phyloP scores from a whole-genome alignment of 2,888 invertebrate species.

The Limenitis camilla region DNA sequence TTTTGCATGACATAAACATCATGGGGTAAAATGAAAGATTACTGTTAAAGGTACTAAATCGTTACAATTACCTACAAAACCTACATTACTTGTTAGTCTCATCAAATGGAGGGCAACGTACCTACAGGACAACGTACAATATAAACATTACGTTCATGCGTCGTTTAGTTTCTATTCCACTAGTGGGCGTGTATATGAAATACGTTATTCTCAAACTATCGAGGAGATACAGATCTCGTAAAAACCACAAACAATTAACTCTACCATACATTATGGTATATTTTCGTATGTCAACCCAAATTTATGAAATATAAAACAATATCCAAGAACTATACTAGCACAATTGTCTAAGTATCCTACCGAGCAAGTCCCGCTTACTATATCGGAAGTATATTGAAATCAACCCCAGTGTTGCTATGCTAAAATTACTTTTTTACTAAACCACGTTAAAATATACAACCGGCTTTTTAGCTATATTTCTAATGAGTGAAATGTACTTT shows the following conservation, averaged over 20 bases:
- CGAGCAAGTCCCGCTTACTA: slow-evolving; percentile 29
- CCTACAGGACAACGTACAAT: too few species aligned
- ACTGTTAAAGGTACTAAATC: slow-evolving; percentile 15
- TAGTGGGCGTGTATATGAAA: slow-evolving; percentile 19
- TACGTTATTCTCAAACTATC: slow-evolving; percentile 19
- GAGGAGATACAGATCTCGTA: slow-evolving; percentile 17
- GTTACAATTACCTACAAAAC: slow-evolving; percentile 21
- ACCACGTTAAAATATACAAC: slow-evolving; percentile 15
- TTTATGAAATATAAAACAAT: slow-evolving; percentile 13
- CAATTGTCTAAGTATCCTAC: slow-evolving; percentile 28
- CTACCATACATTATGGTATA: slow-evolving; percentile 25
- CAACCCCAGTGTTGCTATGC: slow-evolving; percentile 23
- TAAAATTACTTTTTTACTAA: slow-evolving; percentile 19
- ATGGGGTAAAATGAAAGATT: slow-evolving; percentile 7
- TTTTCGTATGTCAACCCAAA: slow-evolving; percentile 19
- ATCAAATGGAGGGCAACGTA: too few species aligned
- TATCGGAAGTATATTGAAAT: slow-evolving; percentile 22
- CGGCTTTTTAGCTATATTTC: slow-evolving; percentile 25
- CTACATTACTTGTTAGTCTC: slow-evolving; percentile 23
- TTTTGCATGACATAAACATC: slow-evolving; percentile 9
- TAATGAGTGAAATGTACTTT: slow-evolving; percentile 25
- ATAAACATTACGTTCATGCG: slow-evolving; percentile 25
- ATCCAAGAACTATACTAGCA: slow-evolving; percentile 24
- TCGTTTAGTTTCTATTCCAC: slow-evolving; percentile 19
- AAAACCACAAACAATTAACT: slow-evolving; percentile 19